Evolutionary conservation across 2,113 vertebrate species (phyloP).

Genomic region (Tychaedon coryphoeus): DNA sequence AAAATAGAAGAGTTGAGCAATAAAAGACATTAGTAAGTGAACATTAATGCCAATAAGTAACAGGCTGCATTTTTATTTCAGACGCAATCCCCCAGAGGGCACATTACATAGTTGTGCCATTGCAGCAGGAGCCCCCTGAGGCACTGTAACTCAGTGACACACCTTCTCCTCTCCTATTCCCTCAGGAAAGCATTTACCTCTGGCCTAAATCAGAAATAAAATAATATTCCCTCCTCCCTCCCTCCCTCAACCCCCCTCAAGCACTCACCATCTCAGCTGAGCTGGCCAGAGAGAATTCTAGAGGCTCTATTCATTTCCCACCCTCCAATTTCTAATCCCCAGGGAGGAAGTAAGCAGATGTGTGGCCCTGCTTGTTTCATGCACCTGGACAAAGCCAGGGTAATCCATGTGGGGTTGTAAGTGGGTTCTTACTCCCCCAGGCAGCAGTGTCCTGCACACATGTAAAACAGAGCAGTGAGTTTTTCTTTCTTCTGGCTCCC

Average conservation of each 20-base stretch:
- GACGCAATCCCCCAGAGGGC: neutral
- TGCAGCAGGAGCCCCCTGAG: neutral
- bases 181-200: neutral
- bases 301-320: conserved; percentile 36
- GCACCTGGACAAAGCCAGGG: conserved; percentile 46
- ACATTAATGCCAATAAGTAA: conserved; percentile 46
- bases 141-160: conserved; percentile 11
- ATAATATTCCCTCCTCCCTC: conserved; percentile 13
- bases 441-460: neutral
- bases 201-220: conserved; percentile 33
- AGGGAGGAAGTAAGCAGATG: conserved; percentile 42
- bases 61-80: conserved; percentile 29
- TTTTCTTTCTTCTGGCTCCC: neutral
- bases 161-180: conserved; percentile 20
- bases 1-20: conserved; percentile 36
- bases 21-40: conserved; percentile 31
- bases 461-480: neutral
- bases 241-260: neutral
- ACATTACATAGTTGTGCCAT: neutral
- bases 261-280: neutral
- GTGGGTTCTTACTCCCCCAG: conserved; percentile 1
- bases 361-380: conserved; percentile 35
- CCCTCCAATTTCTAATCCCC: conserved; percentile 19
- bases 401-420: neutral
- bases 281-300: neutral